These are phyloP conservation scores for Andrena bicolor DNA, from an alignment of 2,888 invertebrate species.

Conservation along the genomic window DNA sequence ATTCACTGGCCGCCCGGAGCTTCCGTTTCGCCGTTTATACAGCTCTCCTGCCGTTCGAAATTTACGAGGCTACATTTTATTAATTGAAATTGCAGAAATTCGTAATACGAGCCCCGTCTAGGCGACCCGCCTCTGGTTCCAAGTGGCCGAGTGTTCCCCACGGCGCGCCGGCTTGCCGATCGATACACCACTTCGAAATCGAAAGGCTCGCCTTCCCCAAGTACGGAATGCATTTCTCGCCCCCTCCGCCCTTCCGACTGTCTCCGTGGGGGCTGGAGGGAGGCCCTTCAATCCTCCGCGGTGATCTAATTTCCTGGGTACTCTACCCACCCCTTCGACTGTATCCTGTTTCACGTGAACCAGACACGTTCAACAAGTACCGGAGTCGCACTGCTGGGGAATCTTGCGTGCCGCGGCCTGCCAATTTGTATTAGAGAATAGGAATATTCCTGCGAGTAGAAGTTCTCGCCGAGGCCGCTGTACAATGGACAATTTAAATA, in stretches of 20 bases:
- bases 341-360: constrained; percentile 55
- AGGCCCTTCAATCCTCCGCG: constrained; percentile 46
- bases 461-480: background rate
- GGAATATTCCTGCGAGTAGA: background rate
- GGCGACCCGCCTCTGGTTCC: background rate
- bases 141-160: background rate
- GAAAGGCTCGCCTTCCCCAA: constrained; percentile 30
- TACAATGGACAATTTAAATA: too few species aligned
- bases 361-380: constrained; percentile 60
- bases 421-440: background rate
- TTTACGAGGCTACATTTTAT: constrained; percentile 13
- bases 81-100: constrained; percentile 16
- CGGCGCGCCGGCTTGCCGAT: constrained; percentile 5
- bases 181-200: constrained; percentile 54
- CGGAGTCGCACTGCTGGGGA: constrained; percentile 5
- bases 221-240: constrained; percentile 53
- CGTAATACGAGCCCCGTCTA: background rate
- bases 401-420: background rate
- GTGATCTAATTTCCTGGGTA: constrained; percentile 68
- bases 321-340: constrained; percentile 41
- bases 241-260: constrained; percentile 38
- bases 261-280: constrained; percentile 33
- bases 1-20: constrained; percentile 24
- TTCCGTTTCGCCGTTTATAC: background rate
- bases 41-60: background rate